phyloP scores from a whole-genome alignment of 2,797 vertebrate genomes.

The Pipistrellus nathusii region DNA sequence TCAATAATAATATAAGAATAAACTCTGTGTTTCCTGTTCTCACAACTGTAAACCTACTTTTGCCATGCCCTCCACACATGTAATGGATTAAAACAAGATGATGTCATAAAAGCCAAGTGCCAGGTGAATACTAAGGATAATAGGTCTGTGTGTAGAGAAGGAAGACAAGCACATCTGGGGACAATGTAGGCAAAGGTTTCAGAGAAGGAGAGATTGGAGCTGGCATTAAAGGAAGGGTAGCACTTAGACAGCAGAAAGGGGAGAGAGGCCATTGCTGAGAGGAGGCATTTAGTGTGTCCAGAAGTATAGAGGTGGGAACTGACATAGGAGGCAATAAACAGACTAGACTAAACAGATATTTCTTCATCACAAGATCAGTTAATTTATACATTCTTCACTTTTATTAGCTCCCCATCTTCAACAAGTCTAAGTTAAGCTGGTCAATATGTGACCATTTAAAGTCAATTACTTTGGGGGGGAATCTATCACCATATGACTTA shows the following conservation, averaged over 20 bases:
- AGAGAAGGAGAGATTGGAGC: neutral
- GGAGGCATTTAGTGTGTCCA: neutral
- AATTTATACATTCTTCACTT: slow-evolving; percentile 49
- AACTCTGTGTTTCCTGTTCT: neutral
- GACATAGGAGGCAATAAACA: neutral
- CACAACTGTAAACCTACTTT: neutral
- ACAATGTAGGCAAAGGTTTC: neutral
- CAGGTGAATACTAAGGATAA: neutral
- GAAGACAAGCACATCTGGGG: neutral
- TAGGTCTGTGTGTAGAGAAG: neutral
- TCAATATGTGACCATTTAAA: slow-evolving; percentile 49
- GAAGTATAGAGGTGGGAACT: neutral
- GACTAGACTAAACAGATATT: neutral
- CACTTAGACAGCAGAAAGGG: neutral
- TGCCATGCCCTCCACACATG: neutral
- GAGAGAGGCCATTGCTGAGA: neutral
- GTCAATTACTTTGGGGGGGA: neutral
- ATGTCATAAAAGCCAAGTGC: neutral
- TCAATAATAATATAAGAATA: neutral
- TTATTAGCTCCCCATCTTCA: slow-evolving; percentile 26
- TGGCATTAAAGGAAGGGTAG: neutral
- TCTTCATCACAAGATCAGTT: neutral
- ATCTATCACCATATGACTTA: neutral
- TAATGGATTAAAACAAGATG: neutral
- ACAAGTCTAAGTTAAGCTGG: neutral